Evolutionary conservation across 1,140 invertebrate genomes (phyloP), one percentile per base, ranked within the genome.

Genomic region (Aphaenogaster floridana): DNA sequence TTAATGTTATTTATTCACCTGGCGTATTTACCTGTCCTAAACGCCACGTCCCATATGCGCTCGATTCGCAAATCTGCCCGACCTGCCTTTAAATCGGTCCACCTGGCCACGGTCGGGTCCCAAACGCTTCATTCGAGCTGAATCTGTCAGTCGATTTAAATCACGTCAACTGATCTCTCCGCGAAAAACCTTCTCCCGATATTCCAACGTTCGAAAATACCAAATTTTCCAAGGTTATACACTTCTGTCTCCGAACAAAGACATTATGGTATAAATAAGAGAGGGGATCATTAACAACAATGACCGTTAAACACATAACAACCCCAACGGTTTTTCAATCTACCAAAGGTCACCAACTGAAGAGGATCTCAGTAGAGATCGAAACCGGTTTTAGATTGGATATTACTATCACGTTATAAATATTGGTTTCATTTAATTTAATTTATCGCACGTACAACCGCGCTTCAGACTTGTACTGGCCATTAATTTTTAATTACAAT

Each of bases 1-100:
- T 79, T 66, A n/a, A 50, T 39, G 6, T 79, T 50, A 66, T 79
- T 79, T 79, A 79, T 66, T 79, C 77, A 79, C 77, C 76, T 63
- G 59, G 76, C 17, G 17, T 64, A 78, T 68, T 68, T 68, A 42
- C 76, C 77, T 79, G 77, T 66, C 36, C 45, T 15, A 50, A 79
- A 66, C 3, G 11, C 42, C 4, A n/a, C 11, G 1, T 50, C 28
- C 42, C 15, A 21, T 79, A 52, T n/a, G 9, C 15, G 39, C 11
- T 6, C 28, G 34, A 79, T 79, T 66, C 45, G 77, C 45, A 79
- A 64, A 64, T 79, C 34, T 50, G 6, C 42, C 39, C 36, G 57
- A 61, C 39, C 74, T 61, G 39, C 28, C 28, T 50, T 66, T 50
- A 66, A 50, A 66, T 79, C 34, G 15, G 45, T 63, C 21, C 59